Base-by-base conservation (phyloP, 2,888 invertebrate genomes). In the Subacronicta megacephala region DNA sequence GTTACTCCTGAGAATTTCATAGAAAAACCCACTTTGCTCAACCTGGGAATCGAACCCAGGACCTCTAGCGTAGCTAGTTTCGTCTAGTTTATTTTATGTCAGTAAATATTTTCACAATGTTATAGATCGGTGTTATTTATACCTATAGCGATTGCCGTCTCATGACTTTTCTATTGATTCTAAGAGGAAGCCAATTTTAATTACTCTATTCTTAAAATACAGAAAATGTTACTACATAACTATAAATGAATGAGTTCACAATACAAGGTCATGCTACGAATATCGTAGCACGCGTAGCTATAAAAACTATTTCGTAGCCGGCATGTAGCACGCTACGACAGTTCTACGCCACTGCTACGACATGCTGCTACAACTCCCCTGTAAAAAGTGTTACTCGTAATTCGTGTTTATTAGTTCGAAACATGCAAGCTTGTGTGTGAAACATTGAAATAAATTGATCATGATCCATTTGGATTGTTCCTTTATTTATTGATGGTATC, bases 361-460 rank as follows among this genome's bases (percentile, higher is more conserved):
- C 26, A 47, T 37, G 26, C 51, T 63, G 53, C 60, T 40, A 55
- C 36, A 40, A 37, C 38, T 55, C 47, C 37, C 35, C 26, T 35
- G 16, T 33, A 51, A 42, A 70, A 57, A 60, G 41, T 54, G 44
- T 53, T 44, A 42, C 12, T 31, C 26, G 26, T n/a, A n/a, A n/a
- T n/a, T n/a, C n/a, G 15, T 41, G 42, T 57, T 71, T 61, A 72
- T 72, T 37, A 31, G 13, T 17, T n/a, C n/a, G 10, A 33, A 42
- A 70, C 71, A 70, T 53, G 69, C 71, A 47, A 62, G 42, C 38
- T 51, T 26, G 53, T 66, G 50, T 57, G 53, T 55, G 45, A 23
- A 40, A 55, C 13, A 51, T 47, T 66, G 51, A 49, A 55, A 66
- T 50, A 56, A 62, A 65, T 45, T 46, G 66, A 43, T 54, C 36